Base-by-base conservation (phyloP, 1,140 invertebrate genomes). In the Zaprionus inermis region DNA sequence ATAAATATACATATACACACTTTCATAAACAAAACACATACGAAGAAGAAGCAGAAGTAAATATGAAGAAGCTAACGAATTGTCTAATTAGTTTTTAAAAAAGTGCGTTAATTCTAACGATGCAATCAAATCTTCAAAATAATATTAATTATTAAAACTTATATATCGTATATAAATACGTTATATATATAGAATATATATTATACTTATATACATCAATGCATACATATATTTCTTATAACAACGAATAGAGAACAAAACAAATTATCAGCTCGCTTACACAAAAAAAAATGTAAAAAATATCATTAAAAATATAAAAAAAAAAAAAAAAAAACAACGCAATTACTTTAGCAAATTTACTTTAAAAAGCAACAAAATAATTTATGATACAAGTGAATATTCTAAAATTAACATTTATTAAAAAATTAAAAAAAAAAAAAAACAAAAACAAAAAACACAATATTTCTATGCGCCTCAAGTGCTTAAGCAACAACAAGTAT, bases 291-390 rank as follows among this genome's bases (percentile, higher is more conserved):
- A 44, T 6, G n/a, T 6, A 6, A 38, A 38, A 16, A 41, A 44
- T 7, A 41, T 41, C 7, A 41, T 44, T 44, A 44, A 16, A 16
- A 63, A 51, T 22, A 55, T 11, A 54, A 65, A 56, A n/a, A 20
- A 44, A 46, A 49, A 34, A 38, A 61, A 81, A 65, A 58, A 73
- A 72, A 59, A 67, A 68, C 77, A 72, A 82, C 73, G 83, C 83
- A 88, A 88, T 86, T 86, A 86, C 82, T 86, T 86, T 88, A 86
- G 81, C 54, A 78, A 72, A 74, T 72, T 86, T 86, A 86, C 83
- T 86, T 86, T 86, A 76, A 70, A 59, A 24, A 57, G 58, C 9
- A 55, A 22, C 30, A 66, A 66, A 30, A 59, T 28, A 68, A 46
- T 63, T 36, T 58, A 54, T 57, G 66, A 73, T 75, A 69, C 16